phyloP scores from a whole-genome alignment of 2,888 invertebrate genomes.

The Drosophila melanosoma region DNA sequence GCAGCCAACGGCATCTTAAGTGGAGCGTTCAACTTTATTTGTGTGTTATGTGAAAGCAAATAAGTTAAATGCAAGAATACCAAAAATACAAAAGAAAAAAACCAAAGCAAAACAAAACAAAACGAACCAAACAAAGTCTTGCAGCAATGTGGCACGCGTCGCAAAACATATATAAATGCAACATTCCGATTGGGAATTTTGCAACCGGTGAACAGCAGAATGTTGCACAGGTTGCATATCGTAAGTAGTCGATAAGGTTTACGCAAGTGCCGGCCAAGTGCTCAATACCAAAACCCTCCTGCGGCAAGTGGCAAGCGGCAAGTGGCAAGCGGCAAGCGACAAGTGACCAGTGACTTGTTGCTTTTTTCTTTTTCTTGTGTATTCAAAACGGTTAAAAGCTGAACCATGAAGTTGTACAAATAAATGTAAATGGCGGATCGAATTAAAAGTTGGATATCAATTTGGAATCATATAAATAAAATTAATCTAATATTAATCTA shows the following conservation, averaged over 20 bases:
- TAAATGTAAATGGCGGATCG: not conserved
- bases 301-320: slow-evolving; percentile 17
- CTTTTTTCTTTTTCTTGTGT: not conserved
- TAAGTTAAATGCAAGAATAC: slow-evolving; percentile 8
- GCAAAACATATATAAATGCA: slow-evolving; percentile 7
- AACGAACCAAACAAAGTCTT: slow-evolving; percentile 13
- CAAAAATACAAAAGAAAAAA: slow-evolving; percentile 5
- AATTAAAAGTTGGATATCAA: not conserved
- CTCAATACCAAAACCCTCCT: slow-evolving; percentile 36
- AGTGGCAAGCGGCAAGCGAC: slow-evolving; percentile 13
- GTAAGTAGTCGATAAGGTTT: slow-evolving; percentile 52
- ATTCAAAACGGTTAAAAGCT: not conserved
- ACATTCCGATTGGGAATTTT: slow-evolving; percentile 9
- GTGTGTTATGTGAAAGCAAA: slow-evolving; percentile 53
- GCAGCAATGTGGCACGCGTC: slow-evolving; percentile 26
- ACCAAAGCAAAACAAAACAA: slow-evolving; percentile 11
- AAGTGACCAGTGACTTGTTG: slow-evolving; percentile 41
- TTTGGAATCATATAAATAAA: not conserved
- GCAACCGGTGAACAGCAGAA: slow-evolving; percentile 27
- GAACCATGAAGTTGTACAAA: not conserved
- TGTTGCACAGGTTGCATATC: slow-evolving; percentile 27
- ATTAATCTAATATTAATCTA: not conserved
- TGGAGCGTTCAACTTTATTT: slow-evolving; percentile 65
- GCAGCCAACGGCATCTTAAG: slow-evolving; percentile 45
- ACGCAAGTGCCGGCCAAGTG: slow-evolving; percentile 43